Base-by-base conservation (phyloP, 1,140 invertebrate species). In the Formica selysi region DNA sequence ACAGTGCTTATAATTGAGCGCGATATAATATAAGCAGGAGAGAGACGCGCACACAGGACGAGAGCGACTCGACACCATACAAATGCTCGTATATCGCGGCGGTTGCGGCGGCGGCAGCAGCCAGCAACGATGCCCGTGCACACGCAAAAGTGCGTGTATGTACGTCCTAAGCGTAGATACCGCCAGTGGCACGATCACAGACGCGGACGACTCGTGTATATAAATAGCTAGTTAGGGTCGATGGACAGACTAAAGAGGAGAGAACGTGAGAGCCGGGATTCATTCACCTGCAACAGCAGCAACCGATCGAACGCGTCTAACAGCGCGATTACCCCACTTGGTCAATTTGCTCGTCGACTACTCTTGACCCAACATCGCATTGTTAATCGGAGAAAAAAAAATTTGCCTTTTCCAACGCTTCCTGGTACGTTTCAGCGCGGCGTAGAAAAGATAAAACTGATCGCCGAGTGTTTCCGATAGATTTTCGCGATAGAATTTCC, bases 141-240 rank as follows among this genome's bases (percentile, higher is more conserved):
- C 64, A 13, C 67, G 68, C 61, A 26, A 10, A 38, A 38, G 29
- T 51, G 59, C 22, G 38, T 26, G 78, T 41, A 36, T 57, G 57
- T 68, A 51, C 38, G 62, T 68, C 78, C 62, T 22, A 38, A 48
- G 41, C 74, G 68, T 73, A 74, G 88, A 90, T 79, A 85, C 61
- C 26, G 74, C 70, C 70, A 41, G 59, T 73, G 51, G 80, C 74
- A 84, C 78, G 41, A 76, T 61, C 44, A 83, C 67, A 91, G 85
- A 87, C 84, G 81, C 85, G 71, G 85, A 86, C 87, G 88, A 44
- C 87, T 87, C 86, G 90, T 73, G 91, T 88, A 86, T 93, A 93
- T 93, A 92, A 93, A 93, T 93, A 93, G 92, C 89, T 88, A 91
- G 92, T 92, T 92, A 92, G 91, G 92, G 92, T 93, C 92, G 92